A percentile compares a stretch with the other conserved stretches of the same genome.
These are phyloP conservation scores for Heliothis peltigera DNA, from an alignment of 2,888 invertebrate genomes.

Conservation along the genomic window DNA sequence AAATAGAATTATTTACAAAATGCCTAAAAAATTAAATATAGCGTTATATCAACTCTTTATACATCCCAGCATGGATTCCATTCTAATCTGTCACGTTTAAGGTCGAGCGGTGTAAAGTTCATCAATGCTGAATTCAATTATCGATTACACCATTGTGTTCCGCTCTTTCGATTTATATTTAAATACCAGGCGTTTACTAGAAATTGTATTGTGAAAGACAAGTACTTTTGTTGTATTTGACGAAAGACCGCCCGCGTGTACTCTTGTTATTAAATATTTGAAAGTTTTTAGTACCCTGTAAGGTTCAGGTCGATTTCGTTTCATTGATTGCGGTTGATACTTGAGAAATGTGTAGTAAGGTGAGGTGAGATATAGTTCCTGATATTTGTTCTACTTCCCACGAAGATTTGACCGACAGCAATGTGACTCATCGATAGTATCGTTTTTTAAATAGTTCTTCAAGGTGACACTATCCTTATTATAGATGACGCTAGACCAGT, in stretches of 20 bases:
- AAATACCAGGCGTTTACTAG: conserved; percentile 89
- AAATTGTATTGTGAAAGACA: conserved; percentile 88
- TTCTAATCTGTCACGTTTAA: conserved; percentile 90
- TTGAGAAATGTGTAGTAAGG: conserved; percentile 5
- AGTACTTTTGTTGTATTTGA: conserved; percentile 81
- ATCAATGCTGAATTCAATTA: conserved; percentile 90
- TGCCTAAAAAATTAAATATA: conserved; percentile 7
- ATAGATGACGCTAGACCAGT: no score
- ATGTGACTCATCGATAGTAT: background rate
- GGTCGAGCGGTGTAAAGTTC: conserved; percentile 89
- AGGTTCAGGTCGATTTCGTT: conserved; percentile 18
- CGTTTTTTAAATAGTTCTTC: background rate
- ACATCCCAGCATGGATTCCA: conserved; percentile 78
- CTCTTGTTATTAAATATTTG: conserved; percentile 65
- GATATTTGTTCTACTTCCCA: conserved; percentile 17
- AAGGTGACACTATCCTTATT: no score
- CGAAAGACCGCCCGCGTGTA: conserved; percentile 83
- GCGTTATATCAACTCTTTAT: conserved; percentile 74
- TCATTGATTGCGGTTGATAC: conserved; percentile 31
- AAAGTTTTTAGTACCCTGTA: conserved; percentile 42
- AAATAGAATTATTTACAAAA: conserved; percentile 1
- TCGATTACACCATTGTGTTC: conserved; percentile 90
- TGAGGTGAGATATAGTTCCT: background rate
- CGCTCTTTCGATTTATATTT: conserved; percentile 89
- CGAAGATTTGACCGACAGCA: background rate